Evolutionary conservation across 2,797 vertebrate species (phyloP).

Genomic region (Arrhamphus sclerolepis): DNA sequence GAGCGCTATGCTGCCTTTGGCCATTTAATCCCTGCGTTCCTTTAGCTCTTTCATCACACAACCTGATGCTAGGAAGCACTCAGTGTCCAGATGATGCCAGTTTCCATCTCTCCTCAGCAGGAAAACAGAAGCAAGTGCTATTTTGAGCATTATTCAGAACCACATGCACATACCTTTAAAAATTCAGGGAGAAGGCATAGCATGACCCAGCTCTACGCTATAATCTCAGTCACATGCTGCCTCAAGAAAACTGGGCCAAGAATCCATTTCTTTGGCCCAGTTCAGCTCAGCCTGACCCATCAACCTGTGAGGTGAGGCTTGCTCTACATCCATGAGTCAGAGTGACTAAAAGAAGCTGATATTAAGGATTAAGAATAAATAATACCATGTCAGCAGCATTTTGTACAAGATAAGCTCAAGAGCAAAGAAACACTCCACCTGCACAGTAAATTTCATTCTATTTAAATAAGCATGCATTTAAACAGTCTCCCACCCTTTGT

Average conservation of each 20-base stretch:
- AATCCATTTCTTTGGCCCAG: constrained; percentile 54
- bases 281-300: constrained; percentile 28
- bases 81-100: not conserved
- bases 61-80: not conserved
- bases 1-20: constrained; percentile 5
- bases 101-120: not conserved
- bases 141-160: not conserved
- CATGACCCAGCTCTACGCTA: constrained; percentile 54
- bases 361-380: not conserved
- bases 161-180: constrained; percentile 26
- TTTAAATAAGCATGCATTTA: too few relatives aligned
- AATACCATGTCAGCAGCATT: too few relatives aligned
- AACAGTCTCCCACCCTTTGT: too few relatives aligned
- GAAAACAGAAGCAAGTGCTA: not conserved
- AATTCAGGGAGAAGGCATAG: constrained; percentile 42
- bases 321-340: constrained; percentile 16
- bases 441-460: too few relatives aligned
- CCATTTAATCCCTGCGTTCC: constrained; percentile 20
- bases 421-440: too few relatives aligned
- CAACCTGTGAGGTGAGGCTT: constrained; percentile 33
- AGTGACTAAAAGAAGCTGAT: not conserved
- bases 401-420: too few relatives aligned
- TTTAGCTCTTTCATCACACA: not conserved
- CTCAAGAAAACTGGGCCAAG: constrained; percentile 51
- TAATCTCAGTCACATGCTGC: constrained; percentile 73